Evolutionary conservation across 2,113 vertebrate genomes (phyloP).

Genomic region (Irena cyanogastra): DNA sequence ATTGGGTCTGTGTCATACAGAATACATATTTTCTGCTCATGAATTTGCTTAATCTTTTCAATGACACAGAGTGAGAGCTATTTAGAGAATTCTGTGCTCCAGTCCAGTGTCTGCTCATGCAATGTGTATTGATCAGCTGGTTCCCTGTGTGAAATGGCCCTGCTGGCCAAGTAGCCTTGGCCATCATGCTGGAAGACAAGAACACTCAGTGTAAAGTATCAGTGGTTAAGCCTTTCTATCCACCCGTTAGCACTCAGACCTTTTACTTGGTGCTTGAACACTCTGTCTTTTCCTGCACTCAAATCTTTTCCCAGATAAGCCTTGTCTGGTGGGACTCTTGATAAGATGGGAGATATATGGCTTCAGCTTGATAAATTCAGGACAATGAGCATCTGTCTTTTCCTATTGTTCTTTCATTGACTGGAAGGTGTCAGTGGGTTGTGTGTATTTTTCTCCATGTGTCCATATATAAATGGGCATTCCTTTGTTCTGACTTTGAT

Average conservation of each 20-base stretch:
- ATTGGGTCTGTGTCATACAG: background rate
- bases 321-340: background rate
- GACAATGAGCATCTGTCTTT: background rate
- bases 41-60: constrained; percentile 43
- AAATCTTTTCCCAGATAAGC: background rate
- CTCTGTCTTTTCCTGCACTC: background rate
- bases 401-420: background rate
- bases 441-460: background rate
- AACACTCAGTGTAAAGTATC: background rate
- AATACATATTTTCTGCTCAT: constrained; percentile 14
- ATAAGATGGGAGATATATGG: background rate
- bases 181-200: background rate
- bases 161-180: background rate
- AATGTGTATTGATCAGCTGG: background rate
- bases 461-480: background rate
- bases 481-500: background rate
- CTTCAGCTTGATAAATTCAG: background rate
- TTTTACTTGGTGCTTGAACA: background rate
- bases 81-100: background rate
- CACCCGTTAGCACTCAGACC: background rate
- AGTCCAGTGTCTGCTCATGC: background rate
- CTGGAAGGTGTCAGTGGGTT: background rate
- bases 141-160: background rate
- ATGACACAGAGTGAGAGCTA: background rate
- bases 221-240: background rate